Evolutionary conservation across 2,888 invertebrate species (phyloP).

Genomic region (Athalia circularis): DNA sequence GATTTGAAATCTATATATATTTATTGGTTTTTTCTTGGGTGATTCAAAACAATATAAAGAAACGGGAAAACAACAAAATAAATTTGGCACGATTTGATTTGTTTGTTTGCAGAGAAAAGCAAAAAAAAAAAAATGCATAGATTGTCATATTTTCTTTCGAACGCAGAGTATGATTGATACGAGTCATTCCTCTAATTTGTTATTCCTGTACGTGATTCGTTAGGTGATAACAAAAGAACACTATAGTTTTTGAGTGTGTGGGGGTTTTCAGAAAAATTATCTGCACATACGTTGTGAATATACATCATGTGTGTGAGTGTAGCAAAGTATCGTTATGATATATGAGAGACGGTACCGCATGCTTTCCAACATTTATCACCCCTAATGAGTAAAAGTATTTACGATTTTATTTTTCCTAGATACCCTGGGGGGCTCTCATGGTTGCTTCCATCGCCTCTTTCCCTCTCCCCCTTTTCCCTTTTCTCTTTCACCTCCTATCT

Average conservation of each 20-base stretch:
- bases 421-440: slow-evolving; percentile 6
- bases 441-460: neutral
- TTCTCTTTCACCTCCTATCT: neutral
- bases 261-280: neutral
- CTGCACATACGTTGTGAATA: neutral
- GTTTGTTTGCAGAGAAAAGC: too few species aligned
- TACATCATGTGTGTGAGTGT: neutral
- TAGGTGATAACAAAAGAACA: neutral
- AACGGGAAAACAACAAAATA: too few species aligned
- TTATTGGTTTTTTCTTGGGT: too few species aligned
- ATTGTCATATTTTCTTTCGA: too few species aligned
- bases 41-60: too few species aligned
- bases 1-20: too few species aligned
- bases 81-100: too few species aligned
- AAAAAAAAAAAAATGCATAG: too few species aligned
- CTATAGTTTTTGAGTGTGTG: neutral
- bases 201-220: neutral
- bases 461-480: neutral
- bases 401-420: slow-evolving; percentile 32
- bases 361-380: slow-evolving; percentile 35
- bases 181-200: too few species aligned
- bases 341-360: slow-evolving; percentile 19
- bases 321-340: slow-evolving; percentile 27
- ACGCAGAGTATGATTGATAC: too few species aligned
- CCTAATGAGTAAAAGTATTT: slow-evolving; percentile 38